Evolutionary conservation across 1,140 invertebrate species (phyloP).

Genomic region (Drosophila pseudoobscura): DNA sequence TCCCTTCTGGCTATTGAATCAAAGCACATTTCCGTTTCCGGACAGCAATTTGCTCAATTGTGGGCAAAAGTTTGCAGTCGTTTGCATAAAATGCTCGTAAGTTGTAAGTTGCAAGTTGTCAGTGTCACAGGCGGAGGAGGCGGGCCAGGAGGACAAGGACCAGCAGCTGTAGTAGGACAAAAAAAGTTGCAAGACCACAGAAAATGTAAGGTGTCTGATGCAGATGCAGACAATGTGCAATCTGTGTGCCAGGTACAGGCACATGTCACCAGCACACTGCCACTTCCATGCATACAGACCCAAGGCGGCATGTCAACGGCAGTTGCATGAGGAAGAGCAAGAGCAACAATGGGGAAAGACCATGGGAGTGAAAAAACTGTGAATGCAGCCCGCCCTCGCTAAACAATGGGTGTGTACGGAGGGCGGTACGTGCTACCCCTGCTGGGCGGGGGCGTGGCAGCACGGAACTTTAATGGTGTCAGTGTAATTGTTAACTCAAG

Average conservation of each 20-base stretch:
- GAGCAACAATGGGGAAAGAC: slow-evolving; percentile 24
- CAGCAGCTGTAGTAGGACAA: slow-evolving; percentile 7
- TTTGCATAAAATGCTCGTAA: slow-evolving; percentile 57
- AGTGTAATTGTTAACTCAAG: slow-evolving; percentile 79
- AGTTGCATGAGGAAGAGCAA: slow-evolving; percentile 13
- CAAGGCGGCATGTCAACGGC: slow-evolving; percentile 35
- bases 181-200: slow-evolving; percentile 40
- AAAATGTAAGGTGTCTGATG: slow-evolving; percentile 58
- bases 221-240: slow-evolving; percentile 65
- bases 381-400: slow-evolving; percentile 25
- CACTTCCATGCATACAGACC: neutral
- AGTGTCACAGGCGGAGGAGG: neutral
- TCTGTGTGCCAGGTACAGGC: slow-evolving; percentile 54
- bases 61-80: slow-evolving; percentile 57
- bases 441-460: slow-evolving; percentile 41
- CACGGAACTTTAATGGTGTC: slow-evolving; percentile 78
- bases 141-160: too few species aligned
- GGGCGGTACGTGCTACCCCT: neutral
- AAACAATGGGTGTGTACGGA: slow-evolving; percentile 49
- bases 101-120: slow-evolving; percentile 37
- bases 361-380: slow-evolving; percentile 25
- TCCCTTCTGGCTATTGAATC: slow-evolving; percentile 65
- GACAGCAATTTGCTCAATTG: slow-evolving; percentile 75
- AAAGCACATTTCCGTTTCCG: slow-evolving; percentile 62
- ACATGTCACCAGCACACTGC: slow-evolving; percentile 62